A percentile compares a stretch with the other conserved stretches of the same genome.
Conservation (phyloP, 2,113 vertebrate genomes). For the Mustela lutreola region DNA sequence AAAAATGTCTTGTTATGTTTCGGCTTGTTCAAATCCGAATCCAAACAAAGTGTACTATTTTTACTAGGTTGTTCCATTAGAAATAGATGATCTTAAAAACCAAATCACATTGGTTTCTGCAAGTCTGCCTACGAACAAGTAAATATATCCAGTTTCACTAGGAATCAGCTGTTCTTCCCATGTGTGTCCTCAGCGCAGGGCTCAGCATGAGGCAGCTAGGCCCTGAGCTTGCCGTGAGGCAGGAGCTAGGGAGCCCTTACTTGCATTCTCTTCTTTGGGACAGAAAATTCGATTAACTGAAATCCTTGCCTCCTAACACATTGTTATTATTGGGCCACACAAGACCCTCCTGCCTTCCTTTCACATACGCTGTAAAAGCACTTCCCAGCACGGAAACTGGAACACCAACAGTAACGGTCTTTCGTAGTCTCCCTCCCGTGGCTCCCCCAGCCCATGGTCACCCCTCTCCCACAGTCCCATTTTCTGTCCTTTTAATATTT, state of each 20-base stretch:
- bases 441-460: background rate
- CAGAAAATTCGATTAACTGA: background rate
- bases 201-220: background rate
- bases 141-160: background rate
- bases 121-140: background rate
- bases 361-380: background rate
- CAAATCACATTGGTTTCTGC: background rate
- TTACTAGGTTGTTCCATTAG: background rate
- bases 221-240: background rate
- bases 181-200: background rate
- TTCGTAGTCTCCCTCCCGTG: background rate
- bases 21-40: conserved; percentile 26
- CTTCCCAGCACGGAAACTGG: background rate
- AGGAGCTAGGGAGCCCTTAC: background rate
- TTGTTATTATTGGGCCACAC: background rate
- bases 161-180: background rate
- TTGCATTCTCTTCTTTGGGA: conserved; percentile 6
- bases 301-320: conserved; percentile 20
- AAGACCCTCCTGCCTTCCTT: background rate
- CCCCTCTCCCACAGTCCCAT: background rate
- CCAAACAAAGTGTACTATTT: background rate
- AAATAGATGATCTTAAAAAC: conserved; percentile 38
- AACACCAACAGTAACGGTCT: background rate
- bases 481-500: conserved; percentile 14
- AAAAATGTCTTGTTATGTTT: background rate